Percentiles rank a stretch among this genome's conserved stretches.
Evolutionary conservation across 2,113 vertebrate genomes (phyloP).

Genomic region (Amphiprion percula): DNA sequence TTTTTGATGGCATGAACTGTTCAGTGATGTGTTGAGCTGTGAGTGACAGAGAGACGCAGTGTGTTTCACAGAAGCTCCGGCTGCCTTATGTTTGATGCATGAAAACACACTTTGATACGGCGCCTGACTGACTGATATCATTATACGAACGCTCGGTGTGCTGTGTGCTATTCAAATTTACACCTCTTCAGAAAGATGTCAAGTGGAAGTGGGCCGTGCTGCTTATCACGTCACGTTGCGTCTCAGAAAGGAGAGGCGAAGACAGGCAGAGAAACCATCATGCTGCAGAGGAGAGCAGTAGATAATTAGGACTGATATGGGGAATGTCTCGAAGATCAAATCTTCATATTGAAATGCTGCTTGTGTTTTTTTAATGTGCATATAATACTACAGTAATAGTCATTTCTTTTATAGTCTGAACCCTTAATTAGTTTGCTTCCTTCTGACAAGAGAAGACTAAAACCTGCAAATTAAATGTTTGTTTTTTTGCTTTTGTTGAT

Average conservation of each 20-base stretch:
- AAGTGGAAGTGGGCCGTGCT: conserved; percentile 32
- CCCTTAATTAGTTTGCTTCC: not conserved
- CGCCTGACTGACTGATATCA: conserved; percentile 37
- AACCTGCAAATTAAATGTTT: not conserved
- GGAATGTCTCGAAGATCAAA: conserved; percentile 26
- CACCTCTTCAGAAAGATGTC: conserved; percentile 62
- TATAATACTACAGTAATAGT: not conserved
- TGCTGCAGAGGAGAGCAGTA: not conserved
- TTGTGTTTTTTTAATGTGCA: conserved; percentile 1
- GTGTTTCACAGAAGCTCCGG: not conserved
- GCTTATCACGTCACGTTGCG: conserved; percentile 46
- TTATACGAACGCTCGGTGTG: not conserved
- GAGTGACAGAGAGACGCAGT: conserved; percentile 24
- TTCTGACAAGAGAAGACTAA: not conserved
- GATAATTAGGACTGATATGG: conserved; percentile 36
- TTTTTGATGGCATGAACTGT: not conserved
- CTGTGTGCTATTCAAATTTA: conserved; percentile 49
- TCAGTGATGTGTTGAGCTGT: not conserved
- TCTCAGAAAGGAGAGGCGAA: conserved; percentile 16
- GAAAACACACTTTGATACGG: conserved; percentile 46
- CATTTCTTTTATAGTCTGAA: conserved; percentile 2
- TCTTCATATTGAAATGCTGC: conserved; percentile 6
- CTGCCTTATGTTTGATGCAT: conserved; percentile 26
- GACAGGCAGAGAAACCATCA: conserved; percentile 9
- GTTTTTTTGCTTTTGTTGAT: no score